Evolutionary conservation across 2,797 vertebrate genomes (phyloP), one percentile per base, ranked within the genome.

Genomic region (Protosalanx chinensis): DNA sequence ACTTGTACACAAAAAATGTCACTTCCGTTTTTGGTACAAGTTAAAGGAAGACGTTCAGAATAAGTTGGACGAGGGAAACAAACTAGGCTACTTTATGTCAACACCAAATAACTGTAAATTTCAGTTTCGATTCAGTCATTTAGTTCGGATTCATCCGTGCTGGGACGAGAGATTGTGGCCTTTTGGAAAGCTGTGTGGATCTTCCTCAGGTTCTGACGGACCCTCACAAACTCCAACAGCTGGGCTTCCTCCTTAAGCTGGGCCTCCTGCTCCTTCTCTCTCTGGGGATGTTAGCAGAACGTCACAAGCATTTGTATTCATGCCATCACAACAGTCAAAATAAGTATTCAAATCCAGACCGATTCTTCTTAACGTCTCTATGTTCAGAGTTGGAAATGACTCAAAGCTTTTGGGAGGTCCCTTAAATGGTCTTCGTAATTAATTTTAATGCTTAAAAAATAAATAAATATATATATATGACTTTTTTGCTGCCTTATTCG

Each of bases 191-290:
- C 88, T n/a, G 89, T 81, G 37, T 90, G 89, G 60, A 90, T 91
- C 85, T 92, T 92, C 76, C 75, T 89, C 53, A 92, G 79, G 79
- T 92, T 92, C 79, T 91, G 88, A 74, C 88, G 84, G 23, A 92
- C 90, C 79, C 84, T 70, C 20, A 91, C 82, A 66, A 91, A 90
- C 82, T 92, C 91, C 77, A 88, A 70, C 46, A 90, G 63, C 70
- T 92, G 88, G 27, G 82, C 72, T 27, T 91, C 90, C 5, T 90
- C 86, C 3, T 0, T 78, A 1, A 72, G 7, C 51, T 76, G 84
- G 63, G 86, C 81, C 53, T 86, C 85, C 18, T 85, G 68, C 64
- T 89, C 80, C 58, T 85, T 88, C 71, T 91, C 87, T 71, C 5
- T 86, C 91, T 91, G 79, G 64, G 2, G 49, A 74, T 16, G 67